phyloP scores from a whole-genome alignment of 2,113 vertebrate species.

The Oryzias melastigma region DNA sequence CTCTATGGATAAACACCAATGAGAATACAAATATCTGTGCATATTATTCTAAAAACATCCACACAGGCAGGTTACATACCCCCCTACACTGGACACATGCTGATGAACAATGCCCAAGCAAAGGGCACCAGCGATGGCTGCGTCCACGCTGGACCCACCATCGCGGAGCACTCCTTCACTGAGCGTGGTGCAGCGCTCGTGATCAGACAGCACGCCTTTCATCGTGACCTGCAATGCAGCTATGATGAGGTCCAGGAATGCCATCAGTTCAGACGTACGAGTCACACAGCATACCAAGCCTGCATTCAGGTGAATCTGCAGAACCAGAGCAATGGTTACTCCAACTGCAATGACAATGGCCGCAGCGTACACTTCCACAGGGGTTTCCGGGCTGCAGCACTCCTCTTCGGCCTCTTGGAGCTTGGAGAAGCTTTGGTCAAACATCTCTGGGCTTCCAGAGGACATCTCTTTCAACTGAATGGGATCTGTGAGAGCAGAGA shows the following conservation, averaged over 20 bases:
- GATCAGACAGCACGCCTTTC: conserved; percentile 78
- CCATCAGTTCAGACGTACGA: too few species aligned
- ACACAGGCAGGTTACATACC: conserved; percentile 72
- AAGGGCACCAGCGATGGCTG: conserved; percentile 80
- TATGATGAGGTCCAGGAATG: background rate
- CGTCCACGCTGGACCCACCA: conserved; percentile 86
- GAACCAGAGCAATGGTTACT: conserved; percentile 82
- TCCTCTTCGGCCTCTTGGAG: conserved; percentile 77
- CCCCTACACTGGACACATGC: conserved; percentile 85
- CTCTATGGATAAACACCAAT: conserved; percentile 65
- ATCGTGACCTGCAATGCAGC: conserved; percentile 74
- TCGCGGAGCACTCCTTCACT: conserved; percentile 79
- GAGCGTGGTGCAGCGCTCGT: conserved; percentile 77
- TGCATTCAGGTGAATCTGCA: conserved; percentile 85
- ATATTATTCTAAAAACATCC: background rate
- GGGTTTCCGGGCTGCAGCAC: conserved; percentile 69
- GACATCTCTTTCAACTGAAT: conserved; percentile 79
- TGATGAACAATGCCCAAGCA: conserved; percentile 85
- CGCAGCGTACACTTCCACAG: conserved; percentile 74
- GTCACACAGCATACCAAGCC: conserved; percentile 73
- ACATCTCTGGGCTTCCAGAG: conserved; percentile 78
- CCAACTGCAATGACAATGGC: conserved; percentile 78
- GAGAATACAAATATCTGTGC: background rate
- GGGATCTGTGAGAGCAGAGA: conserved; percentile 75
- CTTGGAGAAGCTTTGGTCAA: conserved; percentile 72